Base-by-base conservation (phyloP, 2,113 vertebrate genomes). In the Halichoeres trimaculatus region DNA sequence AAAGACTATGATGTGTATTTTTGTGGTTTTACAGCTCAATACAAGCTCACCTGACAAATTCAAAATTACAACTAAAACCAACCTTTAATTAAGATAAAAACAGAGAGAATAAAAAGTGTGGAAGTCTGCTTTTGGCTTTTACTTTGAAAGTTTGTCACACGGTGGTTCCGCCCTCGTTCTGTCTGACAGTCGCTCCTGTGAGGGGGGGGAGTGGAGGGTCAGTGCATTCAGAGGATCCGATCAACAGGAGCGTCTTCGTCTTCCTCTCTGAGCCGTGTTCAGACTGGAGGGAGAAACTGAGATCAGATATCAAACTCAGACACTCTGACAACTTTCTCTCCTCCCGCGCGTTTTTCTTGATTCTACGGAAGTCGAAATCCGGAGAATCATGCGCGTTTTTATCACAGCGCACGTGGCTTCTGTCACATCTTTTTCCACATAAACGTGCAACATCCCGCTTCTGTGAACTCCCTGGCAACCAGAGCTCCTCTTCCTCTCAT, bases 401-500 rank as follows among this genome's bases (percentile, higher is more conserved):
- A 43, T 38, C 4, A 16, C 14, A 2, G 43, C 22, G 14, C 52
- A 40, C 3, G 0, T 14, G 26, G 36, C 50, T 72, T 59, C 74
- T 51, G 2, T 14, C 3, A 16, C 9, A 9, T 60, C 36, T 65
- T 35, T 26, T 2, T 2, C 14, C 14, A 53, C 22, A 14, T 60
- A 64, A 30, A 55, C 54, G 65, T 51, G 67, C 8, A 66, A 40
- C 72, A 76, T 50, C 83, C 77, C 56, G 83, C 85, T 85, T 81
- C 73, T 84, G 17, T 56, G 10, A 86, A 92, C 78, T 55, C 91
- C 89, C 45, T 80, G 88, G 92, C 87, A 92, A 92, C 91, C 74
- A 53, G 45, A 40, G 20, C 48, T 75, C 54, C 40, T 70, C 38
- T 73, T 38, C 68, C 76, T 74, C 61, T 77, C 76, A 51, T 43